Base-by-base conservation (phyloP, 2,113 vertebrate species). In the Scortum barcoo region DNA sequence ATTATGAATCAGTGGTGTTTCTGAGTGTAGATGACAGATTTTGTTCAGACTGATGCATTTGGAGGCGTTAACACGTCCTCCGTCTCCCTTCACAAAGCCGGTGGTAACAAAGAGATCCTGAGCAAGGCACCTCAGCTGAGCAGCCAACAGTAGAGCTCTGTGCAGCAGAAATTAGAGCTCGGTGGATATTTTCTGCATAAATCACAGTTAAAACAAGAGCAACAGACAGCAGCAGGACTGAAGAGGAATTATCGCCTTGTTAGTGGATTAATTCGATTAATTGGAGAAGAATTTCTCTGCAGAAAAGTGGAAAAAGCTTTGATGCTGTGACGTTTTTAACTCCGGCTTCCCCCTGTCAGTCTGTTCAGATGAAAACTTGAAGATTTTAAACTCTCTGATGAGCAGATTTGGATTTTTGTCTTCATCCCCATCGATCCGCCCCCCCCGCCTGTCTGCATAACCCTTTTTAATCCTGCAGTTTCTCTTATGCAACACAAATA, bases 191-290 rank as follows among this genome's bases (percentile, higher is more conserved):
- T 70, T 42, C 46, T 60, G 46, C 36, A 61, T 60, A 36, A 56
- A 54, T 65, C n/a, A 42, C 5, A 36, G 48, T 63, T 22, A 14
- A 36, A 26, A 56, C 28, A 57, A 0, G 30, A 66, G 57, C 72
- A 8, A 24, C 80, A 38, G 50, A 51, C 57, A 53, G 33, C 71
- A 33, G 53, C 26, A 44, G 56, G 16, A 54, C 46, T 62, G 11
- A 36, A 17, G 75, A 68, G 36, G 61, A 61, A 33, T 58, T 54
- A 68, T 84, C 12, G 16, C 73, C 51, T n/a, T 71, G 61, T 58
- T 51, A 73, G 62, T 46, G 69, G 69, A 84, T 84, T 84, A 62
- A 84, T 83, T 66, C 46, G 76, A 84, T 53, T 46, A 78, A 84
- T 78, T 84, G 75, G 60, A 67, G 30, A 24, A 65, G 60, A 83